phyloP scores from a whole-genome alignment of 92 coral and sea anemone species.

The Heteractis magnifica region DNA sequence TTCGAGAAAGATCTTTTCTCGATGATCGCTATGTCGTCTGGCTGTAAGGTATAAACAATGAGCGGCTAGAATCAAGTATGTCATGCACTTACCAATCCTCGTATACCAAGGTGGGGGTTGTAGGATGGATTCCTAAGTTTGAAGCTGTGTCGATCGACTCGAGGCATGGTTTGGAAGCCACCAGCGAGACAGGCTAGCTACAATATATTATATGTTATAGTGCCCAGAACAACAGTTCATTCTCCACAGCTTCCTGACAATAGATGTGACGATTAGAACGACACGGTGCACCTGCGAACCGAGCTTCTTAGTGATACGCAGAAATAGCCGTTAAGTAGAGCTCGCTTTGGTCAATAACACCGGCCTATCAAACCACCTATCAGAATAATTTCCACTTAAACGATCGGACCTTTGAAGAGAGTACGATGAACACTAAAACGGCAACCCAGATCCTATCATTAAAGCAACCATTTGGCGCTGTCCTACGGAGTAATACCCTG shows the following conservation, averaged over 20 bases:
- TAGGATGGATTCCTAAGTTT: constrained; percentile 47
- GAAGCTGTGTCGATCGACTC: constrained; percentile 46
- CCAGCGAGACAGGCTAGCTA: neutral
- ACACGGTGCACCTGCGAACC: constrained; percentile 10
- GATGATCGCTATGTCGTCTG: neutral
- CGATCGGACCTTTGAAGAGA: constrained; percentile 19
- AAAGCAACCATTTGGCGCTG: neutral
- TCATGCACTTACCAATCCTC: constrained; percentile 35
- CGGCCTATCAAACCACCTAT: constrained; percentile 20
- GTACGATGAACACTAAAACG: constrained; percentile 24
- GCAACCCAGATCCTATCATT: neutral
- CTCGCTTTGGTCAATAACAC: neutral
- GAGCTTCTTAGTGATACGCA: neutral
- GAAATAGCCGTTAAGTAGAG: constrained; percentile 24
- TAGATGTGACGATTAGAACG: constrained; percentile 17
- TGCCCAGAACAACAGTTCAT: constrained; percentile 6
- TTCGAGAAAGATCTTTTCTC: neutral
- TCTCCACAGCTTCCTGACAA: constrained; percentile 11
- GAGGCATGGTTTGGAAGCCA: constrained; percentile 22
- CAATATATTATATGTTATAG: neutral
- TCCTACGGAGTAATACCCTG: neutral
- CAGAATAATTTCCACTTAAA: constrained; percentile 35
- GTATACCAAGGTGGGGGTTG: constrained; percentile 48
- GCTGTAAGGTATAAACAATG: neutral
- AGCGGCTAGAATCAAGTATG: neutral